These are phyloP conservation scores for Ferdinandea cuprea DNA, from an alignment of 2,888 invertebrate species.

Conservation along the genomic window DNA sequence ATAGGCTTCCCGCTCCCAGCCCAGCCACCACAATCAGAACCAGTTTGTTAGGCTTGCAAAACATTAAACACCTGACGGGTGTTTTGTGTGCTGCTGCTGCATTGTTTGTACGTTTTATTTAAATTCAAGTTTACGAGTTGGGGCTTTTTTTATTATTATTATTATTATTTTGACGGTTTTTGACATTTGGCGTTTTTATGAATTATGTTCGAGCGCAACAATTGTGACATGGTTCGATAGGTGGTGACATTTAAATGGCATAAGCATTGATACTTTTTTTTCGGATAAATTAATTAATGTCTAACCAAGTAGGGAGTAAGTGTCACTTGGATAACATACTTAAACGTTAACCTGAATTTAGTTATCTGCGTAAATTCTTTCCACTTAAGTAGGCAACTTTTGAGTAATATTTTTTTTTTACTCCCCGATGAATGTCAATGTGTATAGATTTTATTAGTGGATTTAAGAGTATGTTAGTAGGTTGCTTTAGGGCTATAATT, in stretches of 20 bases:
- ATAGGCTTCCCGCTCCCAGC: conserved; percentile 51
- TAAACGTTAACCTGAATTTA: too few relatives aligned
- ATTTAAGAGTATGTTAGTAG: too few relatives aligned
- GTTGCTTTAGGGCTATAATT: too few relatives aligned
- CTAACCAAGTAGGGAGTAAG: too few relatives aligned
- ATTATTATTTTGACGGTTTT: conserved; percentile 57
- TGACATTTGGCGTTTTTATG: conserved; percentile 62
- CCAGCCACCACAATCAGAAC: too few relatives aligned
- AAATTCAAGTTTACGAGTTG: not conserved
- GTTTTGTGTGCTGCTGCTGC: not conserved
- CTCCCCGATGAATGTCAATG: too few relatives aligned
- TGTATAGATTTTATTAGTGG: too few relatives aligned
- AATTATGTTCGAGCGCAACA: conserved; percentile 44
- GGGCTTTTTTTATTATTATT: conserved; percentile 21
- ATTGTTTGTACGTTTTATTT: conserved; percentile 32
- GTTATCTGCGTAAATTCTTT: too few relatives aligned
- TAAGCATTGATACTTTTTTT: conserved; percentile 10
- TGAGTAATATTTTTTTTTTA: too few relatives aligned
- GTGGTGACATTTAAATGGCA: conserved; percentile 46
- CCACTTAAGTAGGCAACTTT: too few relatives aligned
- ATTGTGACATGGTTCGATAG: conserved; percentile 42
- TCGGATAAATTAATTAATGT: not conserved
- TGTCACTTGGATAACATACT: not conserved
- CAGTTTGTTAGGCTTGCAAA: conserved; percentile 55
- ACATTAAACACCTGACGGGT: conserved; percentile 65